Evolutionary conservation across 2,797 vertebrate species (phyloP), one percentile per base, ranked within the genome.

Genomic region (Enteromius anoplus): DNA sequence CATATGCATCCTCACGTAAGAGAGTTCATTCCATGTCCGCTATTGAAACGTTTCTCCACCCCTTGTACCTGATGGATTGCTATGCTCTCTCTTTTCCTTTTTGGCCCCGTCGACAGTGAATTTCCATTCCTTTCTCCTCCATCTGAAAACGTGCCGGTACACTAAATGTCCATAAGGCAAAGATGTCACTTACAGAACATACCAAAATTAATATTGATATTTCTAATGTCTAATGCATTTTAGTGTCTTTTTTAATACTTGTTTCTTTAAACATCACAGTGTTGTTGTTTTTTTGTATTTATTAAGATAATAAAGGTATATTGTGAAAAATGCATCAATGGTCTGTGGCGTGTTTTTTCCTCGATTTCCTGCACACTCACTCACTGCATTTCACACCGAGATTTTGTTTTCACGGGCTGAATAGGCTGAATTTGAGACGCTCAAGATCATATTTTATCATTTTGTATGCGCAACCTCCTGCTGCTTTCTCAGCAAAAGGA

Each of bases 261-360:
- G 80, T 86, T 83, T 70, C 78, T 85, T 85, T 81, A 32, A 66
- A 88, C 93, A 94, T 93, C 94, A 94, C 93, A 90, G 92, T 95
- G 93, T 94, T 92, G 93, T 95, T 95, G 91, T 92, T 92, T 95
- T 92, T 92, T 96, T 95, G 94, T 96, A 96, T 95, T 96, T 96
- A 96, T 96, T 95, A 93, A 96, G 93, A 94, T 95, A 94, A 96
- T 95, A 95, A 95, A 91, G 89, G 93, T 95, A 95, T 95, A 96
- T 95, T 95, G 95, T 95, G 94, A 95, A 95, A 95, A 94, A 95
- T 95, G 93, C 93, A 95, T 94, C 93, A 91, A 93, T 26, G 89
- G 92, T 91, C 92, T 78, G 92, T 94, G 92, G 91, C 89, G 92
- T 89, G 90, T 93, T 91, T 91, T 32, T 87, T 85, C 83, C 65